phyloP scores from a whole-genome alignment of 1,140 invertebrate species.

The Solen grandis region DNA sequence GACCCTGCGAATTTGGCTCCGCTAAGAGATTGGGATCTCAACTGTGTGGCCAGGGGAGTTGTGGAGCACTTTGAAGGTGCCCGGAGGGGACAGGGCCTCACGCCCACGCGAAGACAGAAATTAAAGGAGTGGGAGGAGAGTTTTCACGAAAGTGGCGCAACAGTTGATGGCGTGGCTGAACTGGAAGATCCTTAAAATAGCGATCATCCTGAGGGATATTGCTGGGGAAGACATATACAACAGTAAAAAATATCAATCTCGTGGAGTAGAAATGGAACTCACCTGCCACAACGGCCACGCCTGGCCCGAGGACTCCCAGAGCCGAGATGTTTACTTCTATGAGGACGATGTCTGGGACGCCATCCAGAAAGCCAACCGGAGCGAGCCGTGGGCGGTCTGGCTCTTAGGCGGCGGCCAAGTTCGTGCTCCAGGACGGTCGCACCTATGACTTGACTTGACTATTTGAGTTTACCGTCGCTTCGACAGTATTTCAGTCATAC shows the following conservation, averaged over 20 bases:
- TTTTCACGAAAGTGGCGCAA: slow-evolving; percentile 22
- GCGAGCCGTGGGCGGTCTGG: slow-evolving; percentile 27
- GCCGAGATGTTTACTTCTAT: no score
- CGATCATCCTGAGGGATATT: slow-evolving; percentile 39
- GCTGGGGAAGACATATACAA: slow-evolving; percentile 32
- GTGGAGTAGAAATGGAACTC: background rate
- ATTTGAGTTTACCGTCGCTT: no score
- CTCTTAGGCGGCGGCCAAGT: slow-evolving; percentile 31
- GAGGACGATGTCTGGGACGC: slow-evolving; percentile 30
- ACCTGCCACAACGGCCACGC: no score
- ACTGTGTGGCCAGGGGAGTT: slow-evolving; percentile 12
- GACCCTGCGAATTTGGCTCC: slow-evolving; percentile 41
- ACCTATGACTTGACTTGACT: no score
- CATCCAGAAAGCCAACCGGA: slow-evolving; percentile 28
- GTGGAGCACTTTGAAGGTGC: no score
- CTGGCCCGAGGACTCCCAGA: no score
- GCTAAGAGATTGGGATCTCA: slow-evolving; percentile 33
- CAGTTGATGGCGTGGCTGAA: background rate
- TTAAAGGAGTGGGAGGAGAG: background rate
- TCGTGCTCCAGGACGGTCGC: slow-evolving; percentile 45
- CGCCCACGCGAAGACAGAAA: background rate
- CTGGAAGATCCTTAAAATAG: slow-evolving; percentile 21
- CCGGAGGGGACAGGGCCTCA: no score
- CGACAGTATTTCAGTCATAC: no score
- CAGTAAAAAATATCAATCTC: slow-evolving; percentile 20